These are phyloP conservation scores for Oryzias woworae DNA, from an alignment of 2,113 vertebrate species.

Conservation along the genomic window DNA sequence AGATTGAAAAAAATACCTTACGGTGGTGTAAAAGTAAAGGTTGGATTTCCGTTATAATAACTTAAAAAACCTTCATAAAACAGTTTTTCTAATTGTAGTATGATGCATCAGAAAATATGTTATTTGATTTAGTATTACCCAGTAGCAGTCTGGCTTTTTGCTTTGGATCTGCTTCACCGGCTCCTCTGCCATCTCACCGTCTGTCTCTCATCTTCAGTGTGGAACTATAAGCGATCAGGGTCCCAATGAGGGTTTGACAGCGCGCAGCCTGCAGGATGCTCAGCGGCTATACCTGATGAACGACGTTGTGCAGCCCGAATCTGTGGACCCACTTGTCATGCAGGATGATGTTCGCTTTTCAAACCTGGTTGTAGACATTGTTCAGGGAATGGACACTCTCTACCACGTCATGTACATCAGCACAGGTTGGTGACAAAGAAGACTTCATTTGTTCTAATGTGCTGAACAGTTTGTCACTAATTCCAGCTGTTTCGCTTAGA, in stretches of 20 bases:
- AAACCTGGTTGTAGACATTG: slow-evolving; percentile 93
- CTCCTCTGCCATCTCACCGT: neutral
- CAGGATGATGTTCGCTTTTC: slow-evolving; percentile 95
- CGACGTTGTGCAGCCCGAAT: slow-evolving; percentile 93
- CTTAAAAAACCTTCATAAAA: too few species aligned
- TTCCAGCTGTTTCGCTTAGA: slow-evolving; percentile 72
- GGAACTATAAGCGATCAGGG: slow-evolving; percentile 87
- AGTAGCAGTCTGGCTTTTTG: neutral
- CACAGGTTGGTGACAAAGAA: slow-evolving; percentile 81
- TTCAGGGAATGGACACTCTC: slow-evolving; percentile 93
- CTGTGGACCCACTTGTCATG: slow-evolving; percentile 89
- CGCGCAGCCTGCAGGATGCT: slow-evolving; percentile 94
- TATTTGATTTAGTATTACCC: too few species aligned
- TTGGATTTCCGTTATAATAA: too few species aligned
- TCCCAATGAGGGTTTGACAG: slow-evolving; percentile 91
- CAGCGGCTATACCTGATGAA: slow-evolving; percentile 97
- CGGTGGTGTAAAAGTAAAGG: too few species aligned
- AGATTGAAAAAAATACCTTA: too few species aligned
- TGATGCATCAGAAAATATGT: too few species aligned
- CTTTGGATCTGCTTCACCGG: neutral
- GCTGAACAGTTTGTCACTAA: neutral
- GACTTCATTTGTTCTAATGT: neutral
- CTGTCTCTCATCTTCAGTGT: slow-evolving; percentile 75
- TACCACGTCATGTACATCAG: slow-evolving; percentile 98
- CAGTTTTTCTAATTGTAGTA: too few species aligned